Base-by-base conservation (phyloP, 1,140 invertebrate species). In the Cotesia chilonis region DNA sequence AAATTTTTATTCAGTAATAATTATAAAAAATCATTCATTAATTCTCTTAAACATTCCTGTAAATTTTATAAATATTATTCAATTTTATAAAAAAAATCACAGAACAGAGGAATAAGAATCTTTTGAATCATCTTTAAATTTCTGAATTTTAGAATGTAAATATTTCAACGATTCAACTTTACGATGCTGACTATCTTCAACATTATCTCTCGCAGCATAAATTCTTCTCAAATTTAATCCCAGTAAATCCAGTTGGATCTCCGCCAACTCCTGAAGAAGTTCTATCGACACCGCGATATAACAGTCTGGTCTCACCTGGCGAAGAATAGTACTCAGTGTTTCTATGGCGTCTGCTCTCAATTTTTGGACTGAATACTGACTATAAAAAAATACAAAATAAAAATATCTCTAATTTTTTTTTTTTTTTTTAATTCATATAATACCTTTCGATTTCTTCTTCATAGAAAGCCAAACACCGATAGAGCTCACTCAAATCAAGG, bases 301-400 rank as follows among this genome's bases (percentile, higher is more conserved):
- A 74, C 83, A 84, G 65, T 80, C 81, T 0, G 85, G 85, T 60
- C 83, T 74, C 7, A 85, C 77, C 75, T 87, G 85, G 74, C 78
- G 80, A 52, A 87, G 74, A 60, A 86, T 77, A 12, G 74, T 74
- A 72, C 82, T 89, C 0, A 92, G 76, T 2, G 88, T 88, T 77
- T 90, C 89, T 54, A 94, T 78, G 77, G 92, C 88, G 73, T 93
- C 92, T 9, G 91, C 88, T 51, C 92, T 81, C 60, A 91, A 84
- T 81, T 92, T 93, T 77, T 93, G 91, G 82, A 93, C 91, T 73
- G 89, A 90, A 79, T 92, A 93, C 79, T 92, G 90, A 67, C 88
- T 88, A 70, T 28, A 28, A 28, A 47, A 9, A 66, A 63, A 47
- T 47, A 6, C 6, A 47, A 6, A 47, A 47, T 47, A 3, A 6